Evolutionary conservation across 2,113 vertebrate genomes (phyloP).

Genomic region (Microcebus lehilahytsara): DNA sequence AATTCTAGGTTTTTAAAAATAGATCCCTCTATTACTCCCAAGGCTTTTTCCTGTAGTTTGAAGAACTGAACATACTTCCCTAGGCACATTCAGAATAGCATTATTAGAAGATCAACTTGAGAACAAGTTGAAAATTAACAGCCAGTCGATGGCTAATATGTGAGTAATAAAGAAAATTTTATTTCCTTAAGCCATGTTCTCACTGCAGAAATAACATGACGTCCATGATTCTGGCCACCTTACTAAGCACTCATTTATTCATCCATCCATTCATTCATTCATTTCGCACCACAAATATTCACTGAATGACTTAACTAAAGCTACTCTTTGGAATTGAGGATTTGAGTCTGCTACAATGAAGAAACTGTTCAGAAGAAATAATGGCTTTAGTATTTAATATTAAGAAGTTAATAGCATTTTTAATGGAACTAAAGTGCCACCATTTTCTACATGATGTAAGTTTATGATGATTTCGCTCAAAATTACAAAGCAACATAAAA

Average conservation of each 20-base stretch:
- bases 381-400: not conserved
- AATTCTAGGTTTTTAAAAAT: conserved; percentile 41
- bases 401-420: not conserved
- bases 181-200: not conserved
- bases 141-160: not conserved
- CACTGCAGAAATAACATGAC: not conserved
- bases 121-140: not conserved
- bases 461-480: not conserved
- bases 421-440: not conserved
- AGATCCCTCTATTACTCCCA: conserved; percentile 6
- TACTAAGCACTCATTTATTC: not conserved
- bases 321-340: not conserved
- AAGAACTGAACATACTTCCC: not conserved
- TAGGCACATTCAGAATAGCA: not conserved
- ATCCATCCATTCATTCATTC: not conserved
- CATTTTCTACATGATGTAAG: not conserved
- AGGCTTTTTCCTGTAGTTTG: not conserved
- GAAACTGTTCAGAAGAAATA: not conserved
- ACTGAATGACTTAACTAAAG: not conserved
- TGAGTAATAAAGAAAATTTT: not conserved
- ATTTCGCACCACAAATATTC: not conserved
- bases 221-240: not conserved
- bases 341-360: not conserved
- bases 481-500: not conserved
- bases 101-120: not conserved